phyloP scores from a whole-genome alignment of 2,113 vertebrate genomes.

The Tupaia tana region DNA sequence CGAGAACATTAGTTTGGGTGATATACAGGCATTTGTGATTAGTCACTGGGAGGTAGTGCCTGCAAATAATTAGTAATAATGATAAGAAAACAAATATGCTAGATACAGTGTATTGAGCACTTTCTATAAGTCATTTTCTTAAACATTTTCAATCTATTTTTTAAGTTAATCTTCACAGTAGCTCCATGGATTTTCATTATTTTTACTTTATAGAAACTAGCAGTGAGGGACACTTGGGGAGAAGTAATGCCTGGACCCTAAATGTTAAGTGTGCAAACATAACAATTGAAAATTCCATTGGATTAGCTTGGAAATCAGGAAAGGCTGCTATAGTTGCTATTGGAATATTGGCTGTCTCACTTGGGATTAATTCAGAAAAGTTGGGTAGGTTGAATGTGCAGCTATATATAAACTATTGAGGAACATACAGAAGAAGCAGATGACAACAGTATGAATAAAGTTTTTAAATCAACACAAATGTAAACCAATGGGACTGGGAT shows the following conservation, averaged over 20 bases:
- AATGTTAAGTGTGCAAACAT: not conserved
- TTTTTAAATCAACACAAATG: not conserved
- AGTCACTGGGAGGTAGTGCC: not conserved
- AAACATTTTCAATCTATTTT: not conserved
- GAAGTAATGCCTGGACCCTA: not conserved
- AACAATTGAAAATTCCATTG: not conserved
- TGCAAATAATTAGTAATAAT: constrained; percentile 4
- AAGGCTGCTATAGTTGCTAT: not conserved
- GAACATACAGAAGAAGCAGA: not conserved
- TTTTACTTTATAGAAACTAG: constrained; percentile 4
- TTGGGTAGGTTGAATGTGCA: not conserved
- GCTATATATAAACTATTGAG: not conserved
- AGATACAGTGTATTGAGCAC: not conserved
- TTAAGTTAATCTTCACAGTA: constrained; percentile 33
- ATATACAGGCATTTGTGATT: not conserved
- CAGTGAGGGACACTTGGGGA: not conserved
- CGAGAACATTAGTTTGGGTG: not conserved
- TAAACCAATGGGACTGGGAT: not conserved
- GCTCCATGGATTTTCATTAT: not conserved
- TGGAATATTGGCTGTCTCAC: not conserved
- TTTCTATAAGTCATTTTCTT: not conserved
- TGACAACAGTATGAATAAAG: not conserved
- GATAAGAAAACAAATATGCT: not conserved
- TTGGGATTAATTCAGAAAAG: constrained; percentile 31
- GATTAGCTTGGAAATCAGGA: not conserved